Evolutionary conservation across 2,797 vertebrate species (phyloP).

Genomic region (Lerista edwardsae): DNA sequence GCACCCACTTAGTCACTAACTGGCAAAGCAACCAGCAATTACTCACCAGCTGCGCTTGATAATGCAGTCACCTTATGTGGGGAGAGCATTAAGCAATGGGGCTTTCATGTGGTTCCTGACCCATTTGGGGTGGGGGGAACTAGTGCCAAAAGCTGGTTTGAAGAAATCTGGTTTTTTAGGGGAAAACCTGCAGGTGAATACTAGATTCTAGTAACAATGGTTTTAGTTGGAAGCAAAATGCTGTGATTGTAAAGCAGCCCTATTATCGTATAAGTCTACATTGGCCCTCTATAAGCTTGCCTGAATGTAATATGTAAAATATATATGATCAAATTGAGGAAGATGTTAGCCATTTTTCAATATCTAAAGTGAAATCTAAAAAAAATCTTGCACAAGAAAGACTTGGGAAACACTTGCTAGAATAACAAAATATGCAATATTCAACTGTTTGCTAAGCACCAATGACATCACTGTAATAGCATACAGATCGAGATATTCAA

Average conservation of each 20-base stretch:
- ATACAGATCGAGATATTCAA: not conserved
- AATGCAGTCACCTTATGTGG: constrained; percentile 74
- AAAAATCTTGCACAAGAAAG: constrained; percentile 27
- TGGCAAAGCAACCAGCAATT: constrained; percentile 67
- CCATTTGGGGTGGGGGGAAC: constrained; percentile 68
- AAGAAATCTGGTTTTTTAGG: constrained; percentile 76
- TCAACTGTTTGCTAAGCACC: not conserved
- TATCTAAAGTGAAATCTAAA: constrained; percentile 34
- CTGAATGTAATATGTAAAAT: constrained; percentile 35
- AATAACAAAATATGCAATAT: not conserved
- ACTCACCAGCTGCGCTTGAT: constrained; percentile 73
- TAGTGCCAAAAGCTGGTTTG: constrained; percentile 74
- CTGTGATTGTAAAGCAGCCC: constrained; percentile 80
- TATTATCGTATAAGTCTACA: constrained; percentile 69
- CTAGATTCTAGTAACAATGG: constrained; percentile 70
- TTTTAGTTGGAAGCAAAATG: constrained; percentile 79
- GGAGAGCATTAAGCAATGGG: constrained; percentile 72
- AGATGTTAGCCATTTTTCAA: constrained; percentile 3
- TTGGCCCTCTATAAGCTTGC: not conserved
- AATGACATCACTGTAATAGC: constrained; percentile 27
- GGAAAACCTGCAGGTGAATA: constrained; percentile 77
- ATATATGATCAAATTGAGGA: constrained; percentile 14
- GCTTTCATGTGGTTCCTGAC: constrained; percentile 76
- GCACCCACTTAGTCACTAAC: constrained; percentile 72
- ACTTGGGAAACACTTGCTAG: not conserved